These are phyloP conservation scores for Callithrix jacchus DNA, from an alignment of 2,113 vertebrate genomes.

Conservation along the genomic window DNA sequence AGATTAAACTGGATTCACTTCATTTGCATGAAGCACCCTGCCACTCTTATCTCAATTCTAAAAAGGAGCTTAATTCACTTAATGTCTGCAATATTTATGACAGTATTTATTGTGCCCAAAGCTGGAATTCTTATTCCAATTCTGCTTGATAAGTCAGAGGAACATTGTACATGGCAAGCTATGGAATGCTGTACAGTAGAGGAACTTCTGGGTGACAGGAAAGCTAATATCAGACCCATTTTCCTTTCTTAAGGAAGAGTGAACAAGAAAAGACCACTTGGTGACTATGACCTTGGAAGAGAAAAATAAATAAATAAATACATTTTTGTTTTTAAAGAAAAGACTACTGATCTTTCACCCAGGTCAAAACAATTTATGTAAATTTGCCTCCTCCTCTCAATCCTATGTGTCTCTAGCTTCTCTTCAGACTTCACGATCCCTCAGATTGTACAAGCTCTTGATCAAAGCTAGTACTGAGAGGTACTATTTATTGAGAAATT, in stretches of 20 bases:
- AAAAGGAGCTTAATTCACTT: slow-evolving; percentile 78
- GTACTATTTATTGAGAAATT: slow-evolving; percentile 25
- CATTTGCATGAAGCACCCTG: slow-evolving; percentile 79
- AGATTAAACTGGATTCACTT: slow-evolving; percentile 80
- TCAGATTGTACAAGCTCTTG: neutral
- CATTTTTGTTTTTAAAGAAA: neutral
- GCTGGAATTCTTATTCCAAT: slow-evolving; percentile 69
- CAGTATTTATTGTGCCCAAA: slow-evolving; percentile 70
- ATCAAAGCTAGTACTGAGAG: neutral
- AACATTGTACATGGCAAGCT: slow-evolving; percentile 29
- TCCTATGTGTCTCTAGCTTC: neutral
- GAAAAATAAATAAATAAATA: too few relatives aligned
- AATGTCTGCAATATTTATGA: slow-evolving; percentile 33
- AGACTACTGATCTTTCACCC: slow-evolving; percentile 26
- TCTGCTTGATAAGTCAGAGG: slow-evolving; percentile 51
- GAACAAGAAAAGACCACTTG: slow-evolving; percentile 42
- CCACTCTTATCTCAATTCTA: slow-evolving; percentile 77
- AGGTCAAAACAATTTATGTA: slow-evolving; percentile 5
- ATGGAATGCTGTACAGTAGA: neutral
- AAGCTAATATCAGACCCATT: slow-evolving; percentile 8
- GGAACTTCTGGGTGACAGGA: slow-evolving; percentile 15
- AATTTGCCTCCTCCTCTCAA: slow-evolving; percentile 17
- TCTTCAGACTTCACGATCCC: slow-evolving; percentile 19
- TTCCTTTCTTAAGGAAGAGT: neutral
- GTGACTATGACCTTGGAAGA: too few relatives aligned